Evolutionary conservation across 2,113 vertebrate genomes (phyloP).

Genomic region (Cottus gobio): DNA sequence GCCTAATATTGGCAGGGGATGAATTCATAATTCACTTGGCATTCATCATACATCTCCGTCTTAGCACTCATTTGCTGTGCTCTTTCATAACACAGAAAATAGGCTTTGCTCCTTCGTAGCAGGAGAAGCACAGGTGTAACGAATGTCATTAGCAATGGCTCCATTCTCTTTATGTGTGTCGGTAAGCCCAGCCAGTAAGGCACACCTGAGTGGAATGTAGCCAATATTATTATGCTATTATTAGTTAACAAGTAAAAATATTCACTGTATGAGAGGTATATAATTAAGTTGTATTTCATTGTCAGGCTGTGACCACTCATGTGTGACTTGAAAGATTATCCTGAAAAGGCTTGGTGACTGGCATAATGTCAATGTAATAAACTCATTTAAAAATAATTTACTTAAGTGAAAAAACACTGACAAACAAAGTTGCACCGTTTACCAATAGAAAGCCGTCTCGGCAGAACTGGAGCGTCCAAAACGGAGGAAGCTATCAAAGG

Average conservation of each 20-base stretch:
- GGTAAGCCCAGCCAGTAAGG: not conserved
- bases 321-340: not conserved
- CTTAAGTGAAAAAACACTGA: too few species aligned
- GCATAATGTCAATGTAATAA: too few species aligned
- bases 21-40: conserved; percentile 12
- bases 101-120: not conserved
- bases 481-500: not conserved
- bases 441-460: not conserved
- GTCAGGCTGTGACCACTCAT: too few species aligned
- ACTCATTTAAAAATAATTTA: too few species aligned
- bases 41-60: not conserved
- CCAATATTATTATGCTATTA: not conserved
- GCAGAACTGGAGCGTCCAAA: not conserved
- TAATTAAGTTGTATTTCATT: too few species aligned
- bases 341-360: too few species aligned
- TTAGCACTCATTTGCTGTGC: not conserved
- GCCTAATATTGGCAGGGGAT: not conserved
- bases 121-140: not conserved
- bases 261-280: too few species aligned
- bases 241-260: too few species aligned
- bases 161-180: not conserved
- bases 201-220: not conserved
- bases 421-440: too few species aligned
- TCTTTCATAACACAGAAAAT: not conserved
- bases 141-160: conserved; percentile 11